phyloP scores from a whole-genome alignment of 2,113 vertebrate species.

The Myiagra hebetior region DNA sequence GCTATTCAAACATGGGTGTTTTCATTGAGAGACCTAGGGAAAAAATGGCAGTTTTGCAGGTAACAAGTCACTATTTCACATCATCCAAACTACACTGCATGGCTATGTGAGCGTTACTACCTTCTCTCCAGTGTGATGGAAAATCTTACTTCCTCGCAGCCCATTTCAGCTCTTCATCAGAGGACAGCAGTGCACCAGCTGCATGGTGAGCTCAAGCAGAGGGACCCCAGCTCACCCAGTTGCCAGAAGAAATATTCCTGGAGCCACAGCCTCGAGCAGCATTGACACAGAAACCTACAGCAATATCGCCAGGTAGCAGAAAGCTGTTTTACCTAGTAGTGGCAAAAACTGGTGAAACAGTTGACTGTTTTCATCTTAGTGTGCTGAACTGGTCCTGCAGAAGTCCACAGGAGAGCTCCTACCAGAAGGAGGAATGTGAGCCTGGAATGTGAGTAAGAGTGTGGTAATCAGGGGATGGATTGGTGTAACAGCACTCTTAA shows the following conservation, averaged over 20 bases:
- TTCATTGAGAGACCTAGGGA: not conserved
- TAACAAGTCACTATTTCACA: not conserved
- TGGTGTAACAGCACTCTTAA: not conserved
- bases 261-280: fast-evolving
- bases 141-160: not conserved
- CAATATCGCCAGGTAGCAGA: not conserved
- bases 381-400: not conserved
- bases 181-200: not conserved
- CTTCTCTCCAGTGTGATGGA: not conserved
- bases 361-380: not conserved
- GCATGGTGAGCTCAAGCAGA: not conserved
- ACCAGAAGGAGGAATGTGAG: not conserved
- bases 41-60: not conserved
- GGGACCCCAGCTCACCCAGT: not conserved
- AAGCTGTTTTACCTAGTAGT: not conserved
- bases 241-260: not conserved
- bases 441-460: not conserved
- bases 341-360: not conserved
- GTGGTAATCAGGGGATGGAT: not conserved
- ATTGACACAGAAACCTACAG: not conserved
- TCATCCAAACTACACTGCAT: not conserved
- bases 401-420: not conserved
- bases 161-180: not conserved
- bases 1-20: not conserved
- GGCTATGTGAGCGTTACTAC: not conserved